phyloP scores from a whole-genome alignment of 2,113 vertebrate genomes.

The Scatophagus argus region DNA sequence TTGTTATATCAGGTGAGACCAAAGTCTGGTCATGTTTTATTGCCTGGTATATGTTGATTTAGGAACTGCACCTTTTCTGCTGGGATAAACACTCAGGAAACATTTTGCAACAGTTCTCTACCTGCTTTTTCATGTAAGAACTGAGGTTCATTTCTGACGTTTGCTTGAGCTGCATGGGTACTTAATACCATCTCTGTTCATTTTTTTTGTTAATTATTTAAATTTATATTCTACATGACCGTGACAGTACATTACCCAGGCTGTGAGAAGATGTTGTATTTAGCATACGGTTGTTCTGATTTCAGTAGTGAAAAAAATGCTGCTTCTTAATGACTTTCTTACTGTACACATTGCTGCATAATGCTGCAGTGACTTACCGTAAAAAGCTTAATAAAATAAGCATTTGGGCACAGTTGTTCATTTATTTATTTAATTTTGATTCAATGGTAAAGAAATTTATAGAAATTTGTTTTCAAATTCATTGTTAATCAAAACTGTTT shows the following conservation, averaged over 20 bases:
- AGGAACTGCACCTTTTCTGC: no score
- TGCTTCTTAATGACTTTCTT: background rate
- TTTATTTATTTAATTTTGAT: no score
- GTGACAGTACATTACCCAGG: background rate
- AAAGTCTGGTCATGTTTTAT: background rate
- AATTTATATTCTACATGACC: background rate
- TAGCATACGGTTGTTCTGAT: background rate
- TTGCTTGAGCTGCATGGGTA: background rate
- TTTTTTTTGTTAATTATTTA: no score
- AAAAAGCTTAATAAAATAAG: background rate
- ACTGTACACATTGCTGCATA: background rate
- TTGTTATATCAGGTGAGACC: background rate
- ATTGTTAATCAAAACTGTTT: no score
- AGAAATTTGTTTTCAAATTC: no score
- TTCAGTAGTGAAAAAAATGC: background rate
- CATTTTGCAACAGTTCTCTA: no score
- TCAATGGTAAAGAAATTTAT: no score
- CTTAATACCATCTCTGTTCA: no score
- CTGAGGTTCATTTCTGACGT: background rate
- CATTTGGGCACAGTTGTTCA: no score
- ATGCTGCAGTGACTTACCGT: background rate
- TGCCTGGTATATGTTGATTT: background rate
- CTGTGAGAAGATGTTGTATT: no score
- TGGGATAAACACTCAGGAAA: no score
- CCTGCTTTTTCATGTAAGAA: background rate